phyloP scores from a whole-genome alignment of 2,888 invertebrate species.

The Pammene aurita region DNA sequence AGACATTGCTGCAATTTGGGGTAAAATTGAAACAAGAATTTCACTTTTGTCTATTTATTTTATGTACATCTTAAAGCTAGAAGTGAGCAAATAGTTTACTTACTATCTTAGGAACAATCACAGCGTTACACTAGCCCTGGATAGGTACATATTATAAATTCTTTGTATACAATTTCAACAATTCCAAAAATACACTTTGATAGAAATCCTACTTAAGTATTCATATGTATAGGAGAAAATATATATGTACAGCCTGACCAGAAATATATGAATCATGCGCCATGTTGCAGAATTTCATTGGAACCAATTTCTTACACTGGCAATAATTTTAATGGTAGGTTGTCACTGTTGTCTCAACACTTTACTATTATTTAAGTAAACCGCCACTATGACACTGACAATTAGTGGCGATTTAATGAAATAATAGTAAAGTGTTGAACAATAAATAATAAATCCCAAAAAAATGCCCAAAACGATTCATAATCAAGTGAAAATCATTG shows the following conservation, averaged over 20 bases:
- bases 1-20: not conserved
- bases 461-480: too few relatives aligned
- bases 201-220: not conserved
- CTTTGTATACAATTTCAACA: not conserved
- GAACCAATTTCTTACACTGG: too few relatives aligned
- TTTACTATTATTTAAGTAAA: too few relatives aligned
- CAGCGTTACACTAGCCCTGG: slow-evolving; percentile 57
- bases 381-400: too few relatives aligned
- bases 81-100: slow-evolving; percentile 64
- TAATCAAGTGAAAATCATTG: too few relatives aligned
- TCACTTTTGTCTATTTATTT: slow-evolving; percentile 44
- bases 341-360: too few relatives aligned
- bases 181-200: not conserved
- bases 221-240: not conserved
- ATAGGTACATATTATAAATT: not conserved
- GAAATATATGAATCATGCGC: not conserved
- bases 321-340: too few relatives aligned
- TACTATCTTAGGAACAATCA: slow-evolving; percentile 70
- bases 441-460: too few relatives aligned
- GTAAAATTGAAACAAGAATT: slow-evolving; percentile 36
- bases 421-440: too few relatives aligned
- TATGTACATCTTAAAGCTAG: slow-evolving; percentile 54
- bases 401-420: too few relatives aligned
- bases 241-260: not conserved
- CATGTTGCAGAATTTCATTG: too few relatives aligned